phyloP scores from a whole-genome alignment of 2,888 invertebrate species.

The Ichneumon xanthorius region DNA sequence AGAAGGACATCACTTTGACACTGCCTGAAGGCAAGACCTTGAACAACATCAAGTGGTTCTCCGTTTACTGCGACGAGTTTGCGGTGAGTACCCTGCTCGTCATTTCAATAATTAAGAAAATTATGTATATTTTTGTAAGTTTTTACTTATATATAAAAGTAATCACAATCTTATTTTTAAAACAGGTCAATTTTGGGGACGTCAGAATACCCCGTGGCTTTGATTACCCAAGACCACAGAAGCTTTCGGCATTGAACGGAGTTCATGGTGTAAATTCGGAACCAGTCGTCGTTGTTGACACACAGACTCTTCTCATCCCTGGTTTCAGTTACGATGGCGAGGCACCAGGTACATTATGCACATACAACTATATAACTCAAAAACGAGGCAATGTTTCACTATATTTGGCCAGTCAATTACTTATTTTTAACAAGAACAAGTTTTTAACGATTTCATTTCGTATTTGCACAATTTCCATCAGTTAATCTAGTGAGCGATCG shows the following conservation, averaged over 20 bases:
- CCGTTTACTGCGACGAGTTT: slow-evolving; percentile 96
- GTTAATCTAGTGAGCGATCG: too few species aligned
- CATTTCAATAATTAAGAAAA: not conserved
- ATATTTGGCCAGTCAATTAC: not conserved
- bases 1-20: slow-evolving; percentile 93
- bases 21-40: slow-evolving; percentile 95
- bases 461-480: too few species aligned
- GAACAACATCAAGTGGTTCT: slow-evolving; percentile 94
- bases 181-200: slow-evolving; percentile 95
- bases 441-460: too few species aligned
- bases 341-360: slow-evolving; percentile 92
- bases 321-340: slow-evolving; percentile 97
- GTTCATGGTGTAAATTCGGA: slow-evolving; percentile 95
- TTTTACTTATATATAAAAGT: not conserved
- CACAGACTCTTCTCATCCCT: slow-evolving; percentile 95
- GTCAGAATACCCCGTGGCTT: slow-evolving; percentile 91
- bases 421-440: not conserved
- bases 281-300: slow-evolving; percentile 95
- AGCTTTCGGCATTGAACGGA: slow-evolving; percentile 90
- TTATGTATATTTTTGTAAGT: not conserved
- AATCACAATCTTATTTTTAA: slow-evolving; percentile 23
- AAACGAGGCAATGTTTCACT: not conserved
- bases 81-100: slow-evolving; percentile 87
- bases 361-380: not conserved
- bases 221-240: slow-evolving; percentile 94